Evolutionary conservation across 2,888 invertebrate genomes (phyloP), one percentile per base, ranked within the genome.

Genomic region (Lydus trimaculatus): DNA sequence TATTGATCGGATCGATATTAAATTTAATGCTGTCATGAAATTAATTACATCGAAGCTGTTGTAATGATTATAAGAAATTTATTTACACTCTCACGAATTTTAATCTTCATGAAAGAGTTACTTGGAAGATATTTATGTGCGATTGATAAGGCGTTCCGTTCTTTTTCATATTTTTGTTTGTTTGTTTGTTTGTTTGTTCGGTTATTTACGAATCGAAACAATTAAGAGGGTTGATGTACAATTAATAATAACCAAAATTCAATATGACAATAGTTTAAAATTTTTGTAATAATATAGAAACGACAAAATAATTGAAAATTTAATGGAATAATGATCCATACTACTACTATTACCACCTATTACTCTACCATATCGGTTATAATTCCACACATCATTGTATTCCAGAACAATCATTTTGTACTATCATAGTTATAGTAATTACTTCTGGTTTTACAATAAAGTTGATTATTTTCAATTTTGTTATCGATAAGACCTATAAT

Each of bases 41-140:
- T 66, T 66, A 66, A 66, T 66, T 61, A 61, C 60, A 52, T 48
- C 33, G 52, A 52, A 31, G 61, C 56, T 61, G 36, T n/a, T 23
- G 23, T 23, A 56, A 9, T 13, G 56, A 64, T 64, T 64, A 64
- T 56, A 56, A 20, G 64, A 64, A 66, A 61, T 66, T 61, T 62
- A 62, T 36, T 69, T 69, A 58, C 62, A 62, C 56, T 58, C 65
- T 58, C 59, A 65, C 65, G 65, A 65, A 65, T 65, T 65, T 69
- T 65, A 65, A 69, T 65, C 68, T 69, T 33, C 61, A 61, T 61
- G 36, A 61, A 61, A 61, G 25, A 60, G 33, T 60, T 33, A 59
- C 17, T 20, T 11, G 31, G 5, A 5, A 61, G 61, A 61, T 64
- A 69, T 69, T 69, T 69, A 65, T 65, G 67, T 56, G 64, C 61